A percentile compares a stretch with the other conserved stretches of the same genome.
phyloP scores from a whole-genome alignment of 2,888 invertebrate species.

The Trachelus iudaicus region DNA sequence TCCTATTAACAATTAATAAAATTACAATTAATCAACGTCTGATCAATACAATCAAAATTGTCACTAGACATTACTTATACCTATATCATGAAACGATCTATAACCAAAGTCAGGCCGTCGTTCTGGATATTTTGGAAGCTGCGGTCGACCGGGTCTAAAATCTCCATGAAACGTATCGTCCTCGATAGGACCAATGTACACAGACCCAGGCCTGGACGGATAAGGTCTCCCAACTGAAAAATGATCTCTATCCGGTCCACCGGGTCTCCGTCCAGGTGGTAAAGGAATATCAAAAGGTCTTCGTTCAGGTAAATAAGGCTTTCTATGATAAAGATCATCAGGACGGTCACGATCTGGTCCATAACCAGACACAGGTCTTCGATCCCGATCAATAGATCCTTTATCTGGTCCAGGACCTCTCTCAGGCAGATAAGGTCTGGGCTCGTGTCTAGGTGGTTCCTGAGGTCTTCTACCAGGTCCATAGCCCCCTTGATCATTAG shows the following conservation, averaged over 20 bases:
- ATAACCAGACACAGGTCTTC: constrained; percentile 8
- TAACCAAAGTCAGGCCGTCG: constrained; percentile 19
- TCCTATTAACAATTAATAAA: constrained; percentile 1
- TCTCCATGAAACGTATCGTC: constrained; percentile 22
- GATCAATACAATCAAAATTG: neutral
- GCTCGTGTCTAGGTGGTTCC: neutral
- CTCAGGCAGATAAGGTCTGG: neutral
- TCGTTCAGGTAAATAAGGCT: neutral
- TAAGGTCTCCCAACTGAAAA: neutral
- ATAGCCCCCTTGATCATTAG: neutral
- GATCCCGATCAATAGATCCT: constrained; percentile 9
- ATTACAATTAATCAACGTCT: neutral
- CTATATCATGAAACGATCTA: neutral
- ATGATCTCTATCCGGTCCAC: neutral
- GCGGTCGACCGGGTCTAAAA: constrained; percentile 23
- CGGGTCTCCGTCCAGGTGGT: neutral
- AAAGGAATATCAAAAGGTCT: neutral
- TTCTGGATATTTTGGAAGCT: constrained; percentile 29
- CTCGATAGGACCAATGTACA: constrained; percentile 10
- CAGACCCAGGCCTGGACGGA: neutral
- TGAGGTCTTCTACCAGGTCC: neutral
- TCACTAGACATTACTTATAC: neutral
- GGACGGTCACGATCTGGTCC: neutral
- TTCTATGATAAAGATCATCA: neutral
- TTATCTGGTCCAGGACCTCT: constrained; percentile 10